Evolutionary conservation across 2,797 vertebrate genomes (phyloP), one percentile per base, ranked within the genome.

Genomic region (Orientallactaga sibirica): DNA sequence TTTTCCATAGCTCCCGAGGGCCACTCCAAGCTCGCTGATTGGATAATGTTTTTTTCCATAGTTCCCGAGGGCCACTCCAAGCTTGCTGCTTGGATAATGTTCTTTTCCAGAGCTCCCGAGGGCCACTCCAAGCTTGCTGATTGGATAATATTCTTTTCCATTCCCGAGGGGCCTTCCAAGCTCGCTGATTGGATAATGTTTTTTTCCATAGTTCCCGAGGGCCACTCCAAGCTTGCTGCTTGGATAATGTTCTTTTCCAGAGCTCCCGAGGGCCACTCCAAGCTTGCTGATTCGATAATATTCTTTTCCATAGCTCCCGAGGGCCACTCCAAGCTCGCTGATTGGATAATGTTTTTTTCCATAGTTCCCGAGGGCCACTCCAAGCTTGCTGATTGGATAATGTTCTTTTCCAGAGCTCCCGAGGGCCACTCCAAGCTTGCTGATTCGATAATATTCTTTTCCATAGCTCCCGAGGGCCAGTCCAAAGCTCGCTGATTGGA

Each of bases 381-480:
- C 58, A 93, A 71, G n/a, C 7, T 74, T 80, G 19, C n/a, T 27
- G 20, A 80, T 24, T 75, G 52, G 64, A 74, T 88, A 83, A 80
- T 71, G 81, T 29, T 80, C 76, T 84, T 76, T 87, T 48, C 43
- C 43, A 48, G 3, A 48, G 43, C 8, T 48, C 55, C 55, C 11
- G 11, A 7, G 5, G 62, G 48, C 25, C 5, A 58, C 22, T 55
- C 37, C 58, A 93, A 71, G n/a, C 7, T 70, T 77, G 19, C 25
- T 27, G 25, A 80, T 27, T 75, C 33, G 64, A 74, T 88, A 83
- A 80, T 71, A 81, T 29, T 80, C 76, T 84, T 77, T 84, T 48
- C 48, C 48, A 48, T 48, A 48, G 48, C 10, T 48, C 10, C 55
- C 15, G 11, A 7, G 5, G 62, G 48, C 25, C 5, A 58, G 24